Evolutionary conservation across 30 jellyfish, hydroid and myxozoan species (phyloP).

Genomic region (Pelagia noctiluca): DNA sequence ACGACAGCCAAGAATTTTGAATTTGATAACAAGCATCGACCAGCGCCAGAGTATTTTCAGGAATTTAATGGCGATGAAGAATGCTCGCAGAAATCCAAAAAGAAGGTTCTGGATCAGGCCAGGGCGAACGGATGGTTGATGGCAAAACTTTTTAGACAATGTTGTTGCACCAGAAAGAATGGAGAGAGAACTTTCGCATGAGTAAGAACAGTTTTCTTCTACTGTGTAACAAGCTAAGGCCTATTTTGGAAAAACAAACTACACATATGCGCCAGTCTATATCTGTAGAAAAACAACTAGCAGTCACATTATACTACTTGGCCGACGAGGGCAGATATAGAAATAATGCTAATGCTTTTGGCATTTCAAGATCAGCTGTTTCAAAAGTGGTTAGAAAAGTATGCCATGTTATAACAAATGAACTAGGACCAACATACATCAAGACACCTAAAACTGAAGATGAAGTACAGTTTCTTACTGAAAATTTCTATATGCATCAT

Average conservation of each 20-base stretch:
- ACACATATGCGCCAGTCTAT: conserved; percentile 41
- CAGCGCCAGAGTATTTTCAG: conserved; percentile 19
- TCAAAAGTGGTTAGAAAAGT: conserved; percentile 49
- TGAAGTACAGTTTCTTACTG: conserved; percentile 33
- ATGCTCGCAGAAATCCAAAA: background rate
- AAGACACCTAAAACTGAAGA: conserved; percentile 33
- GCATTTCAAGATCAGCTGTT: conserved; percentile 57
- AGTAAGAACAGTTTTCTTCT: conserved; percentile 19
- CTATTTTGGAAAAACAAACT: conserved; percentile 26
- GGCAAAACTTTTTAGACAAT: conserved; percentile 38
- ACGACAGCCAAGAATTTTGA: conserved; percentile 25
- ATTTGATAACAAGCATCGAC: conserved; percentile 33
- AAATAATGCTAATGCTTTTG: conserved; percentile 71
- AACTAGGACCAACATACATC: conserved; percentile 26
- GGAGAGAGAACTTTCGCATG: conserved; percentile 59
- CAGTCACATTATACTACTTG: conserved; percentile 54
- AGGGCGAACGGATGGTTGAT: conserved; percentile 23
- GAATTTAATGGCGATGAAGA: background rate
- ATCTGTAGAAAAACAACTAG: conserved; percentile 48
- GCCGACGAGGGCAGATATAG: conserved; percentile 68
- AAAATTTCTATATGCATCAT: too few relatives aligned
- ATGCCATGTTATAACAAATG: background rate
- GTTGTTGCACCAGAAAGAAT: conserved; percentile 44
- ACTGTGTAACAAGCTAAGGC: conserved; percentile 34
- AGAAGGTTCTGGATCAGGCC: conserved; percentile 14